Conservation (phyloP, 1,140 invertebrate genomes). For the honey bee (Apis mellifera) region Amel_HAv3.1 CM009933.2:13251001-13251500, state of each 20-base stretch:
- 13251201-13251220: too few relatives aligned
- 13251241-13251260: too few relatives aligned
- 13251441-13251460: too few relatives aligned
- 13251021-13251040: constrained; percentile 55
- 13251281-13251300: not conserved
- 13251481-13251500: not conserved
- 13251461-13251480: too few relatives aligned
- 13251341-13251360: not conserved
- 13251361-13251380: not conserved
- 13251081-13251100: constrained; percentile 3
- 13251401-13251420: not conserved
- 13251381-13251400: too few relatives aligned
- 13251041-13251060: constrained; percentile 27
- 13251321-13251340: not conserved
- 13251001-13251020: constrained; percentile 64
- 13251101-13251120: not conserved
- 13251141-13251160: not conserved
- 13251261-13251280: not conserved
- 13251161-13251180: not conserved
- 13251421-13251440: not conserved
- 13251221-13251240: too few relatives aligned
- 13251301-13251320: not conserved
- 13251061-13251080: constrained; percentile 7
- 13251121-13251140: not conserved
- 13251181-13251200: not conserved